These are phyloP conservation scores for Dusona sp. DNA, from an alignment of 2,888 invertebrate genomes.

Conservation along the genomic window DNA sequence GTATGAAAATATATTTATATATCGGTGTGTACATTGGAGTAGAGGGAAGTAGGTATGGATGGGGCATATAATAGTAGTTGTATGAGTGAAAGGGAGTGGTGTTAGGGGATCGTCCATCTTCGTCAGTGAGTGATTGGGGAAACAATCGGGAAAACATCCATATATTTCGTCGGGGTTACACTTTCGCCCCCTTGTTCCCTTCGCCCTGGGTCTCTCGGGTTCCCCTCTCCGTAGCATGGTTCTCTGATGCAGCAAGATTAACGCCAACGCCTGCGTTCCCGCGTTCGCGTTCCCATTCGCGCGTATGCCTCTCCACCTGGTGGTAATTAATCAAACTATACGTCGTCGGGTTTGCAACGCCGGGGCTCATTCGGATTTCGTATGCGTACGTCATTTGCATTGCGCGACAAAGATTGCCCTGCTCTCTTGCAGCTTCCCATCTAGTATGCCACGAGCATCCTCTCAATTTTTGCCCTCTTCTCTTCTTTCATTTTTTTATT, in stretches of 20 bases:
- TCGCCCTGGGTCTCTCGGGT: neutral
- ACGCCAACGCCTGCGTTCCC: conserved; percentile 56
- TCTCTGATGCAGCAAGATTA: conserved; percentile 54
- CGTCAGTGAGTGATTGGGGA: conserved; percentile 65
- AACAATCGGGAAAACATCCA: conserved; percentile 67
- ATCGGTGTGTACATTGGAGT: neutral
- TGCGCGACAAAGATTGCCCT: conserved; percentile 64
- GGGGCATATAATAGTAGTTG: conserved; percentile 40
- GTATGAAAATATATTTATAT: neutral
- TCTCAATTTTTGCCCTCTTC: conserved; percentile 18
- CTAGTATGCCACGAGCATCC: conserved; percentile 58
- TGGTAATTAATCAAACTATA: conserved; percentile 66
- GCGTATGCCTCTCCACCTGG: conserved; percentile 38
- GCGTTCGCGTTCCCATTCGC: conserved; percentile 52
- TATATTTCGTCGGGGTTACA: conserved; percentile 63
- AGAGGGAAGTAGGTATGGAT: conserved; percentile 14
- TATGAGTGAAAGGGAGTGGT: conserved; percentile 52
- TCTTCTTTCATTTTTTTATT: neutral
- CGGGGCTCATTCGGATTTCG: conserved; percentile 59
- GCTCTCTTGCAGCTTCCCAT: conserved; percentile 48
- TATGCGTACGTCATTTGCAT: conserved; percentile 66
- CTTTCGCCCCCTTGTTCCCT: conserved; percentile 26
- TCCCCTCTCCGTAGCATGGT: neutral
- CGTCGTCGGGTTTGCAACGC: conserved; percentile 54
- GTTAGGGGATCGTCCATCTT: conserved; percentile 60